Evolutionary conservation across 2,888 invertebrate species (phyloP), one percentile per base, ranked within the genome.

Genomic region (Callyntrura sp.): DNA sequence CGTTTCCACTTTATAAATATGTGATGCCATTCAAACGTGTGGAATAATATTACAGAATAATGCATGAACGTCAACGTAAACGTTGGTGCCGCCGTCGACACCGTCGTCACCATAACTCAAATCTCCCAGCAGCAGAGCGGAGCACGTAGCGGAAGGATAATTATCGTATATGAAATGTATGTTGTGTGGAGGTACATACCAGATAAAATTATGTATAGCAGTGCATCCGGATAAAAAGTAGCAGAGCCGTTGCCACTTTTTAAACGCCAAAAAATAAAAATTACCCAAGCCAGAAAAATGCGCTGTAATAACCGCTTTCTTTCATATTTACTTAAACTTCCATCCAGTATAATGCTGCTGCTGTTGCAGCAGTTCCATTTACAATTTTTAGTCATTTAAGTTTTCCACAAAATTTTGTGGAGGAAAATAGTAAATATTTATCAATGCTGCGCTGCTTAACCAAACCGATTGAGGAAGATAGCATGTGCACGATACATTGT

Each of bases 181-280:
- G 11, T 25, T 25, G 12, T 51, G 51, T 57, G 57, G n/a, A 62
- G 11, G 68, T 17, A 68, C 28, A 65, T n/a, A n/a, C 11, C 11
- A 60, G 35, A 70, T 73, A 45, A 45, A 73, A 45, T 73, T 73
- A 73, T 45, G 45, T 43, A 73, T 73, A 45, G 20, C 20, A 73
- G 45, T 45, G 11, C 6, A 28, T 43, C 70, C 70, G 70, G 70
- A 45, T 73, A 73, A 73, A 60, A 57, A 57, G 43, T n/a, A 28
- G 43, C 45, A 68, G 43, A n/a, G 28, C 70, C 70, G 70, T 20
- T 43, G 5, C 17, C 11, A 35, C 35, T 73, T 45, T 73, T 73
- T 17, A 70, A 48, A 45, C 45, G 25, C 28, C 65, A 68, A 17
- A 45, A 45, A 2, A 73, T 2, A 2, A 35, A 6, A 35, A 35